phyloP scores from a whole-genome alignment of 2,888 invertebrate species.

The Tiliacea citrago region DNA sequence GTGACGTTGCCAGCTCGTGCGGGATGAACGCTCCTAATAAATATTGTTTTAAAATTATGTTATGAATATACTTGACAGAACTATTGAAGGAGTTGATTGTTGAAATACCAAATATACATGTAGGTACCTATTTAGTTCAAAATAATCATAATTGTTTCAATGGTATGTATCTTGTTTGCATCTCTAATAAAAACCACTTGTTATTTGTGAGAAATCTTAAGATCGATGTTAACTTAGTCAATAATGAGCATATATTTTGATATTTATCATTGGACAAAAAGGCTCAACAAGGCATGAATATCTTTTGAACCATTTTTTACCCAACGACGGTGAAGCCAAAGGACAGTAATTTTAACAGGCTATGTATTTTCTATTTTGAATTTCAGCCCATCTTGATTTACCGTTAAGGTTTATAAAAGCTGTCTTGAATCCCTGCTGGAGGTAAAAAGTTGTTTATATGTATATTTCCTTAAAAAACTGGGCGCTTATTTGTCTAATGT shows the following conservation, averaged over 20 bases:
- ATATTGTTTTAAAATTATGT: not conserved
- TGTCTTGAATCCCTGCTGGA: not conserved
- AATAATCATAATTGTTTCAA: slow-evolving; percentile 25
- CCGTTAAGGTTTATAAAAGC: not conserved
- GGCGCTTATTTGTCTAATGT: not conserved
- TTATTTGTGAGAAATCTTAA: slow-evolving; percentile 13
- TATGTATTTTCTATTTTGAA: not conserved
- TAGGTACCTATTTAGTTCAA: slow-evolving; percentile 30
- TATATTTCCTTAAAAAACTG: not conserved
- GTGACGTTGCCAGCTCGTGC: no score
- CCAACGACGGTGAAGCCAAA: no score
- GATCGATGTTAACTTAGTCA: slow-evolving; percentile 4
- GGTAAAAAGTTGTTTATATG: not conserved
- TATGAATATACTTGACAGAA: slow-evolving; percentile 1
- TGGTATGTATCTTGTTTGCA: not conserved
- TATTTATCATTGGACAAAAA: not conserved
- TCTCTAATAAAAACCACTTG: slow-evolving; percentile 7
- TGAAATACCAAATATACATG: slow-evolving; percentile 28
- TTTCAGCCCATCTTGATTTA: not conserved
- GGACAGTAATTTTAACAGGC: not conserved
- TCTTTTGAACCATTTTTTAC: not conserved
- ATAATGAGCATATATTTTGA: not conserved
- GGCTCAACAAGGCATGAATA: not conserved
- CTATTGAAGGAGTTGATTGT: slow-evolving; percentile 3
- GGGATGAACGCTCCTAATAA: not conserved